These are phyloP conservation scores for Chunga burmeisteri DNA, from an alignment of 2,113 vertebrate species.

Conservation along the genomic window DNA sequence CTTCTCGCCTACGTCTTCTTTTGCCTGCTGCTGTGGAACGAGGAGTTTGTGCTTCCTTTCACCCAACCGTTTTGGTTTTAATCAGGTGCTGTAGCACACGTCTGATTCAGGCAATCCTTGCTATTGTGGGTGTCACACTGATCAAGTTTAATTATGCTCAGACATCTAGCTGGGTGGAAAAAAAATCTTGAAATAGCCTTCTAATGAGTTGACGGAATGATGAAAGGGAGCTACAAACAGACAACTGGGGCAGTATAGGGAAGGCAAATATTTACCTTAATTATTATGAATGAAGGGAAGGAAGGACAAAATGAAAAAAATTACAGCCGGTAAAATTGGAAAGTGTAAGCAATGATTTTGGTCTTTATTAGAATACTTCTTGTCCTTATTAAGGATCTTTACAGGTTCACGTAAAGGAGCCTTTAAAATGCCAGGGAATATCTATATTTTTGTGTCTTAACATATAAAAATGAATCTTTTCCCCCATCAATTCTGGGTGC, in stretches of 20 bases:
- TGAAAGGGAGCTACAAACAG: background rate
- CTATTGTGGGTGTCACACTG: background rate
- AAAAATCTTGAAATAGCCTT: background rate
- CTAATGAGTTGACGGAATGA: background rate
- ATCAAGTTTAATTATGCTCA: slow-evolving; percentile 17
- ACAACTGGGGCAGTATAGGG: background rate
- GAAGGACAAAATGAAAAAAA: background rate
- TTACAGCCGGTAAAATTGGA: background rate
- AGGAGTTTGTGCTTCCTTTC: background rate
- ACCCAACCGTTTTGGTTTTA: background rate
- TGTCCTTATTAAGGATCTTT: background rate
- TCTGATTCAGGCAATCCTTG: background rate
- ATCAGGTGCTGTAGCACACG: background rate
- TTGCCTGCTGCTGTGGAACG: background rate
- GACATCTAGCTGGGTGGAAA: background rate
- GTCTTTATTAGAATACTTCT: background rate
- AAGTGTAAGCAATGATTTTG: background rate
- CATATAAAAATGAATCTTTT: background rate
- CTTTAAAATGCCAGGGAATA: background rate
- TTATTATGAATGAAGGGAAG: background rate
- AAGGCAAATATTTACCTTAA: background rate
- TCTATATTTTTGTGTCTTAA: background rate
- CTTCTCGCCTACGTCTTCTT: background rate
- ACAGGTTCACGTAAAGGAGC: background rate
- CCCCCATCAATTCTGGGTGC: background rate